A percentile compares a stretch with the other conserved stretches of the same genome.
Evolutionary conservation across 1,140 invertebrate genomes (phyloP).

Genomic region (Caenorhabditis inopinata): DNA sequence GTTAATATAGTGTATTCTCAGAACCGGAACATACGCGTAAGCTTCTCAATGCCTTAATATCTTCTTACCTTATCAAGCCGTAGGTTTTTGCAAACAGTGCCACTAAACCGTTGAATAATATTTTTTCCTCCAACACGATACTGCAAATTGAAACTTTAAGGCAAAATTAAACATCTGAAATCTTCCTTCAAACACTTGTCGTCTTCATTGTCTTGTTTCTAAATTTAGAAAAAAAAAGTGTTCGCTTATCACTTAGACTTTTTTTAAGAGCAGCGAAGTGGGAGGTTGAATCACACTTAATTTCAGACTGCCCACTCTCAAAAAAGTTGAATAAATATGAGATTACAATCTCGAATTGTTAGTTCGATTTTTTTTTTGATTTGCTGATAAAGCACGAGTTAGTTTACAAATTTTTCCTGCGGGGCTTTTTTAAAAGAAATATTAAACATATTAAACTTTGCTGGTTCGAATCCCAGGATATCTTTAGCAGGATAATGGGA

Average conservation of each 20-base stretch:
- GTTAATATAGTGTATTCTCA: neutral
- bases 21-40: neutral
- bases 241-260: slow-evolving; percentile 16
- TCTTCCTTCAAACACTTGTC: no score
- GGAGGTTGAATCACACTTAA: slow-evolving; percentile 10
- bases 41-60: neutral
- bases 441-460: no score
- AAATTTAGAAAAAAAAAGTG: neutral
- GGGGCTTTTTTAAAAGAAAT: no score
- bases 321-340: neutral
- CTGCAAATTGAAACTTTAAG: neutral
- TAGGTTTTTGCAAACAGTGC: neutral
- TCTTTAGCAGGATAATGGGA: no score
- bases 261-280: neutral
- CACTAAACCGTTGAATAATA: neutral
- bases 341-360: neutral
- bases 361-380: neutral
- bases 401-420: neutral
- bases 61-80: neutral
- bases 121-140: neutral
- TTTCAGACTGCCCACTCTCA: neutral
- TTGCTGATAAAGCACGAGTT: no score
- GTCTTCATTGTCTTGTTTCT: neutral
- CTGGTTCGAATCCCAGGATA: no score
- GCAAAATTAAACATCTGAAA: neutral